A percentile compares a stretch with the other conserved stretches of the same genome.
phyloP scores from a whole-genome alignment of 2,113 vertebrate genomes.

The Heterotilapia buettikoferi region DNA sequence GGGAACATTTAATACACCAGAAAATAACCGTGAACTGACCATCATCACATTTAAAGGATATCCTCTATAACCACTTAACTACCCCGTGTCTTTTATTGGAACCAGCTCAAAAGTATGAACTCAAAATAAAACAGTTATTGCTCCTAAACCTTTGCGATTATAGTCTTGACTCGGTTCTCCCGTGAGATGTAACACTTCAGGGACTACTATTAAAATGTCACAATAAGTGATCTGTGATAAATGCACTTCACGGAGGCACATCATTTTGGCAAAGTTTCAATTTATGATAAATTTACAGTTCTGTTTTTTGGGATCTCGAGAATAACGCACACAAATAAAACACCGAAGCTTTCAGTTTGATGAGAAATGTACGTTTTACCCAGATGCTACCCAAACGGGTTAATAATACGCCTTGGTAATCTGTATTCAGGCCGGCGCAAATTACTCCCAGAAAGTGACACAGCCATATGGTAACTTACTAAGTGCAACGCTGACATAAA shows the following conservation, averaged over 20 bases:
- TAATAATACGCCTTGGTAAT: not conserved
- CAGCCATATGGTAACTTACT: not conserved
- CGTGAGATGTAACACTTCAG: not conserved
- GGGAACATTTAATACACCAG: not conserved
- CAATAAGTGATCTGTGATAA: not conserved
- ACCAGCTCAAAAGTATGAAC: not conserved
- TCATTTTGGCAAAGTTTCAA: not conserved
- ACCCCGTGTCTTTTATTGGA: accelerated
- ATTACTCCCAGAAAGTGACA: not conserved
- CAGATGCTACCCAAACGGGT: not conserved
- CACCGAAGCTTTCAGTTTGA: not conserved
- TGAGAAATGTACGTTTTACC: not conserved
- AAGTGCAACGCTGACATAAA: not conserved
- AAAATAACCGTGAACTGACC: not conserved
- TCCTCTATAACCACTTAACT: not conserved
- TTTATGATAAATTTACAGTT: not conserved
- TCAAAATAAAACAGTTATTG: not conserved
- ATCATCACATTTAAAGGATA: not conserved
- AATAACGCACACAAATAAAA: not conserved
- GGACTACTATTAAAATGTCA: not conserved
- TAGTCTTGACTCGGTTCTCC: not conserved
- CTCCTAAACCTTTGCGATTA: not conserved
- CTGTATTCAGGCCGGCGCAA: not conserved
- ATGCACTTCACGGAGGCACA: not conserved
- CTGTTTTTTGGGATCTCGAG: not conserved